phyloP scores from a whole-genome alignment of 2,888 invertebrate species.

The Diarsia brunnea region DNA sequence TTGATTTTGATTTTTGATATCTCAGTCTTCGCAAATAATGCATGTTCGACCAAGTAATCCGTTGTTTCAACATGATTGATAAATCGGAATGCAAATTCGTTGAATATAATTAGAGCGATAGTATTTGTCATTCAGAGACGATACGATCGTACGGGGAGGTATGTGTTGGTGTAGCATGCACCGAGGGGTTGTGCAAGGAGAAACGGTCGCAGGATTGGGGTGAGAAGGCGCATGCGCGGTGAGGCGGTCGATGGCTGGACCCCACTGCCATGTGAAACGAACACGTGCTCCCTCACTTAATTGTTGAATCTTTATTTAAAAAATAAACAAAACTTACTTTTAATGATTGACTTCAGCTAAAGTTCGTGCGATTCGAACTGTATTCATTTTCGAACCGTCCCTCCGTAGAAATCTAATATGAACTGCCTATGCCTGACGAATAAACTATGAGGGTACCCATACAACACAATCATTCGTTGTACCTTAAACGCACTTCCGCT shows the following conservation, averaged over 20 bases:
- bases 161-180: slow-evolving; percentile 71
- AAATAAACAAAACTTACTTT: slow-evolving; percentile 7
- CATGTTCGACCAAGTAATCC: not conserved
- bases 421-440: slow-evolving; percentile 45
- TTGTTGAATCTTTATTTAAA: slow-evolving; percentile 50
- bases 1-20: too few species aligned
- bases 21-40: slow-evolving; percentile 1
- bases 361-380: not conserved
- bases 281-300: slow-evolving; percentile 79
- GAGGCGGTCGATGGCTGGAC: slow-evolving; percentile 81
- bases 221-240: slow-evolving; percentile 83
- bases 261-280: slow-evolving; percentile 79
- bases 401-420: slow-evolving; percentile 24
- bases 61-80: slow-evolving; percentile 6
- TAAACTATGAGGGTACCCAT: slow-evolving; percentile 56
- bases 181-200: slow-evolving; percentile 76
- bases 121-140: slow-evolving; percentile 56
- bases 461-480: slow-evolving; percentile 64
- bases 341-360: not conserved
- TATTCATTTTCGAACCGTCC: not conserved
- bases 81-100: slow-evolving; percentile 29
- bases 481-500: slow-evolving; percentile 80
- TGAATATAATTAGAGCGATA: slow-evolving; percentile 48
- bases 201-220: slow-evolving; percentile 74
- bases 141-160: slow-evolving; percentile 47